Percentiles rank a stretch among this genome's conserved stretches.
These are phyloP conservation scores for Pseudomugil gertrudae DNA, from an alignment of 2,797 vertebrate genomes.

Conservation along the genomic window DNA sequence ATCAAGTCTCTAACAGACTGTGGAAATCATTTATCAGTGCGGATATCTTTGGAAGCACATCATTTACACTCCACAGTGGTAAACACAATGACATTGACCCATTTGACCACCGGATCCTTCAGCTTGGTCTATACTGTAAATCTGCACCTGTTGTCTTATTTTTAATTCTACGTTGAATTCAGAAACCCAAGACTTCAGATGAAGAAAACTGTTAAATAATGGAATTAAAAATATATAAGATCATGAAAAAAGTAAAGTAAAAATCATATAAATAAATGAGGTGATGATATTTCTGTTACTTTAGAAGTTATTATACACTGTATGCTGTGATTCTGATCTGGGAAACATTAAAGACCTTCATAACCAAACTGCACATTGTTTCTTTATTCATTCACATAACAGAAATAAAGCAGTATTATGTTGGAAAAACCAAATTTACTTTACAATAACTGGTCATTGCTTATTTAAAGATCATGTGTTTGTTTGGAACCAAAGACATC, in stretches of 20 bases:
- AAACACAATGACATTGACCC: conserved; percentile 3
- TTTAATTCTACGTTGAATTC: conserved; percentile 81
- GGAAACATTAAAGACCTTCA: conserved; percentile 87
- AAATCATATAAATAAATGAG: conserved; percentile 83
- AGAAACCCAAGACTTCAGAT: conserved; percentile 77
- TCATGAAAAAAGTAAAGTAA: conserved; percentile 69
- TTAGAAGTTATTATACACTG: conserved; percentile 87
- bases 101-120: conserved; percentile 1
- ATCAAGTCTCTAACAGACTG: background rate
- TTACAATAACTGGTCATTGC: background rate
- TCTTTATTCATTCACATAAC: conserved; percentile 42
- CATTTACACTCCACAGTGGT: background rate
- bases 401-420: background rate
- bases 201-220: conserved; percentile 79
- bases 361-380: conserved; percentile 67
- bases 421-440: no score
- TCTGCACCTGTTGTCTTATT: conserved; percentile 83
- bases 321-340: conserved; percentile 88
- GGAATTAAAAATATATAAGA: conserved; percentile 68
- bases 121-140: conserved; percentile 46
- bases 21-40: conserved; percentile 6
- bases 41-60: conserved; percentile 20
- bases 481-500: background rate
- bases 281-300: conserved; percentile 87
- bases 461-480: background rate